Evolutionary conservation across 2,888 invertebrate genomes (phyloP).

Genomic region (Myopa tessellatipennis): DNA sequence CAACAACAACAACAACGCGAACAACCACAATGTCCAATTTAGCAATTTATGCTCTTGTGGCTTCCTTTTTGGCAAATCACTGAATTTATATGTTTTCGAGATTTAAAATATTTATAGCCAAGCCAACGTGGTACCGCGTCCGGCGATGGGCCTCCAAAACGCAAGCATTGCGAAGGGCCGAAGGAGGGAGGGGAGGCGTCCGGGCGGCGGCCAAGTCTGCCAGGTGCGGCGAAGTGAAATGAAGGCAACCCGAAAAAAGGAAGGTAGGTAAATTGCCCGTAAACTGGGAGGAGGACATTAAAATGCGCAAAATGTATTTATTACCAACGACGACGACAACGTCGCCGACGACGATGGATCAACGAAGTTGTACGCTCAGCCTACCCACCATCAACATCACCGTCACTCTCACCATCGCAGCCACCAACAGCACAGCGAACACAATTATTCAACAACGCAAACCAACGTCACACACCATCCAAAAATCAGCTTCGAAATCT

Average conservation of each 20-base stretch:
- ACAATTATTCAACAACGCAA: not conserved
- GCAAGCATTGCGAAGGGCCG: not conserved
- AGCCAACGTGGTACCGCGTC: slow-evolving; percentile 51
- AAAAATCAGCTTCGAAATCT: not conserved
- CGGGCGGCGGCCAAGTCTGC: too few species aligned
- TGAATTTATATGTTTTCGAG: slow-evolving; percentile 65
- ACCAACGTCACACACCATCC: not conserved
- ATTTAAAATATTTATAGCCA: slow-evolving; percentile 63
- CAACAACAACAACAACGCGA: slow-evolving; percentile 12
- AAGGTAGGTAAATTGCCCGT: slow-evolving; percentile 58
- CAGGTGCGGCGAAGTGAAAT: not conserved
- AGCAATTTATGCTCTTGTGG: slow-evolving; percentile 58
- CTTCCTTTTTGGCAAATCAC: slow-evolving; percentile 61
- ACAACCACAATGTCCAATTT: slow-evolving; percentile 30
- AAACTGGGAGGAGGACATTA: slow-evolving; percentile 65
- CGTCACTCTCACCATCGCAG: slow-evolving; percentile 22
- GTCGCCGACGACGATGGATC: slow-evolving; percentile 21
- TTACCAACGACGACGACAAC: slow-evolving; percentile 50
- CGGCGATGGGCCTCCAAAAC: not conserved
- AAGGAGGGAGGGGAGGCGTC: not conserved
- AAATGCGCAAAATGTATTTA: slow-evolving; percentile 66
- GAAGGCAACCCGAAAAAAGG: not conserved
- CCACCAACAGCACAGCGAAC: slow-evolving; percentile 17
- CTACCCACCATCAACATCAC: slow-evolving; percentile 26
- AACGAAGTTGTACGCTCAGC: slow-evolving; percentile 36